Conservation (phyloP, 2,113 vertebrate species). For the Nannospalax galili region DNA sequence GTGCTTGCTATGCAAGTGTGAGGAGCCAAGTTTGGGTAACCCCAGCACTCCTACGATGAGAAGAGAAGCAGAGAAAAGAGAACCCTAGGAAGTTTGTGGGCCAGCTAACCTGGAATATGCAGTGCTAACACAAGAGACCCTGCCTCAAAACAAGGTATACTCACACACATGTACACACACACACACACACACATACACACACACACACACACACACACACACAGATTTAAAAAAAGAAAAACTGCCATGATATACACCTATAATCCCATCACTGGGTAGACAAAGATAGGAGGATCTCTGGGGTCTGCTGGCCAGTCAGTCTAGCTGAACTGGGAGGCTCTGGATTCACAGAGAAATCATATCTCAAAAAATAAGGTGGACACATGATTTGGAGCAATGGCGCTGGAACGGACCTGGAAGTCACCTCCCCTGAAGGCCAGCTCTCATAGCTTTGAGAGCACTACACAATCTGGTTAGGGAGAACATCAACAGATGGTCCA, state of each 20-base stretch:
- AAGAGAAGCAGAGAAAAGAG: background rate
- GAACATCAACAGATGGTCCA: no score
- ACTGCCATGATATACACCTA: background rate
- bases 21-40: background rate
- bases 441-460: no score
- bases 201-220: background rate
- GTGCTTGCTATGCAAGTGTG: background rate
- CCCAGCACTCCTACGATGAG: no score
- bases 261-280: background rate
- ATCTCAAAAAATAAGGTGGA: background rate
- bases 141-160: background rate
- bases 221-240: no score
- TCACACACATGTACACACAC: background rate
- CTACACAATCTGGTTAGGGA: no score
- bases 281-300: background rate
- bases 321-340: background rate
- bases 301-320: background rate
- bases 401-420: no score
- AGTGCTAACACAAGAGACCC: background rate
- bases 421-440: no score
- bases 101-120: background rate
- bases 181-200: background rate
- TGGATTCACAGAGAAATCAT: background rate
- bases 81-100: background rate
- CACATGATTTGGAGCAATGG: no score